Evolutionary conservation across 2,888 invertebrate species (phyloP), one percentile per base, ranked within the genome.

Genomic region (Ennomos quercinarius): DNA sequence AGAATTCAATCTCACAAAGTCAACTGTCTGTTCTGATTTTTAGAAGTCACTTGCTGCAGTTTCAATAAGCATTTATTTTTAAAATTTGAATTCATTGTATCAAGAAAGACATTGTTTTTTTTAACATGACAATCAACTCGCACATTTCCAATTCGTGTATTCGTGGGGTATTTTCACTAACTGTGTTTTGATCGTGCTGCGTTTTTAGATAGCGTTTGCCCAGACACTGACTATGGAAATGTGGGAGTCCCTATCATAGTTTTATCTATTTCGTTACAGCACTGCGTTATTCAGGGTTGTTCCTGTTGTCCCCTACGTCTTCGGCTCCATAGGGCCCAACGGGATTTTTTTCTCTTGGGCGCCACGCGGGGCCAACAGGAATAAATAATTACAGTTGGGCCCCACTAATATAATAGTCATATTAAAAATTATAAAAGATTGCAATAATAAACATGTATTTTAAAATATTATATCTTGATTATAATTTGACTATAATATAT

Each of bases 11-110:
- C 72, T 76, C 73, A 77, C 78, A 82, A 78, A 76, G 78, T 76
- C 73, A 77, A 78, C 72, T 62, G 69, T 73, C 65, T 71, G 61
- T 74, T 70, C 73, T 71, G 66, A 75, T 77, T 61, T 74, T 70
- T 73, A 71, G 66, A 75, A 76, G 50, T 81, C 75, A 74, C 77
- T 17, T 77, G 74, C 80, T 83, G 86, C 84, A 86, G 81, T 78
- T 86, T 82, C 73, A 77, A 81, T 80, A 80, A 84, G 91, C 91
- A 91, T 91, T 91, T 91, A 91, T 87, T 86, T 85, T 84, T 81
- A 79, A 73, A 71, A 2, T 70, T 70, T 68, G 40, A 68, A 63
- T 71, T 70, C 66, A 70, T 57, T 71, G 40, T 49, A 43, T 12
- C 27, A 34, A 35, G 37, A 13, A 38, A 54, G 27, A 27, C 34